phyloP scores from a whole-genome alignment of 2,113 vertebrate species.

The Prochilodus magdalenae region DNA sequence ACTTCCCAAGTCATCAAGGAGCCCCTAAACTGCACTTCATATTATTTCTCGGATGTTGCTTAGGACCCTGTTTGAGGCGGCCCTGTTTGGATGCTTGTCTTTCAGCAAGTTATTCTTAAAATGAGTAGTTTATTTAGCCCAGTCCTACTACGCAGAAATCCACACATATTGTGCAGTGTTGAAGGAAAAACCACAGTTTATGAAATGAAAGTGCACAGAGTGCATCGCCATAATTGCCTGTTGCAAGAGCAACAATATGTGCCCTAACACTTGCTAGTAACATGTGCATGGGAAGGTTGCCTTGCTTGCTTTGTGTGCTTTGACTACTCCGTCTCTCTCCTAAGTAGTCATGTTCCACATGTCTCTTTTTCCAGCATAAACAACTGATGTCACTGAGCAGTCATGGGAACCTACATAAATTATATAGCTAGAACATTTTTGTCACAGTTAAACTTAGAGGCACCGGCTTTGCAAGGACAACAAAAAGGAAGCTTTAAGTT shows the following conservation, averaged over 20 bases:
- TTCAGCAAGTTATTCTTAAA: constrained; percentile 9
- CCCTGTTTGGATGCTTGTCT: background rate
- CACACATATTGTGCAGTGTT: background rate
- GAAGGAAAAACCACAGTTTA: background rate
- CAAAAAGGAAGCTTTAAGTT: constrained; percentile 10
- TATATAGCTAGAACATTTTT: constrained; percentile 25
- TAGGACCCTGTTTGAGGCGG: too few relatives aligned
- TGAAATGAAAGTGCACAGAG: constrained; percentile 8
- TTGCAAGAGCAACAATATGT: constrained; percentile 1
- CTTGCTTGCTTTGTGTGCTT: constrained; percentile 20
- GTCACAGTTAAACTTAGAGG: constrained; percentile 35
- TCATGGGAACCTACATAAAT: constrained; percentile 47
- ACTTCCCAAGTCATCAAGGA: too few relatives aligned
- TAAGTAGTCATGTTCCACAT: constrained; percentile 38
- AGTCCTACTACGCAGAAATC: background rate
- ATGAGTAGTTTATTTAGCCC: background rate
- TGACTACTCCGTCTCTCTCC: constrained; percentile 16
- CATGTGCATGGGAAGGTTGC: background rate
- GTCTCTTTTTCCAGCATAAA: constrained; percentile 44
- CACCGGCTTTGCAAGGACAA: constrained; percentile 11
- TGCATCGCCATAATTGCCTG: background rate
- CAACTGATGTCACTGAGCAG: constrained; percentile 49
- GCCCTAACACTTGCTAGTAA: background rate
- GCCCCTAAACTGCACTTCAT: too few relatives aligned
- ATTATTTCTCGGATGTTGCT: background rate